Base-by-base conservation (phyloP, 2,888 invertebrate species). In the Blastobasis lacticolella region DNA sequence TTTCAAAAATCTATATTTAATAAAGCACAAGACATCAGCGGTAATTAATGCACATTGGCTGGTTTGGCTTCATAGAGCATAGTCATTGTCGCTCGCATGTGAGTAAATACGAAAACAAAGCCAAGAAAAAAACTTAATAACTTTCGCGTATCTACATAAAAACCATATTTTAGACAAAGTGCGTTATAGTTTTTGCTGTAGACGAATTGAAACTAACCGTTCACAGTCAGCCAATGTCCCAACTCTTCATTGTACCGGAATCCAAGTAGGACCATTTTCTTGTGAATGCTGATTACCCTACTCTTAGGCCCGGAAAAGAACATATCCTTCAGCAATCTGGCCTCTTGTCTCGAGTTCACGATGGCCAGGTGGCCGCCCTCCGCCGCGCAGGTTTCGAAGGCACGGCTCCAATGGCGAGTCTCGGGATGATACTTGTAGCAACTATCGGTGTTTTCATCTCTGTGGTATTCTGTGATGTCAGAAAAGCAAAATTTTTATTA, bases 201-300 rank as follows among this genome's bases (percentile, higher is more conserved):
- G 23, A 23, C 23, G 23, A 2, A 23, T 23, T 23, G 23, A 23
- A 23, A 23, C 57, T 56, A 45, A 69, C 71, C 71, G 37, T 72
- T 63, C 38, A 71, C 57, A 8, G 72, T 70, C 6, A 57, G 57
- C 62, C 64, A 72, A 5, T 58, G 45, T 0, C 61, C 54, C 5
- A 53, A 52, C 6, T 64, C 60, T 3, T 54, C 56, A 66, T 64
- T 66, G 48, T 67, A 65, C 5, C 60, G 61, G 49, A 66, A 64
- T 0, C 72, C 72, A n/a, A 69, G 49, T 8, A 55, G 57, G 0
- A 58, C 61, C 5, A 61, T 50, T 5, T 60, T 47, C 4, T 55
- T 62, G 53, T 54, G 55, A 1, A 50, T 46, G 1, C 57, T 52
- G 10, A 47, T 45, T 43, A 61, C 50, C 5, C 37, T 45, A 38